A percentile compares a stretch with the other conserved stretches of the same genome.
phyloP scores from a whole-genome alignment of 2,113 vertebrate genomes.

The Eudorcas thomsonii region DNA sequence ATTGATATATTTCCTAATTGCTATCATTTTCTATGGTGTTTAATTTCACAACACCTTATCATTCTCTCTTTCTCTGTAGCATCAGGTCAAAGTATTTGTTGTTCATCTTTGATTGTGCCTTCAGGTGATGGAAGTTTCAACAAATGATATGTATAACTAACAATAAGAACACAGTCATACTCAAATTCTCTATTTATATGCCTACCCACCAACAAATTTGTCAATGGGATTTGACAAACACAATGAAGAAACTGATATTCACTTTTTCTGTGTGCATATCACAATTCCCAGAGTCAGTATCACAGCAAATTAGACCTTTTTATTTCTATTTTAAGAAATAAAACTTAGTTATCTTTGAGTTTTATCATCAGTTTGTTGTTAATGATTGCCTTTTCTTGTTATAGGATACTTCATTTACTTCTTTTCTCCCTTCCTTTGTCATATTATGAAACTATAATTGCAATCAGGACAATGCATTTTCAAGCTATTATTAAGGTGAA shows the following conservation, averaged over 20 bases:
- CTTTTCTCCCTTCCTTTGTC: neutral
- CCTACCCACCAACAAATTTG: neutral
- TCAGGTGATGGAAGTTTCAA: neutral
- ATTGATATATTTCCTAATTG: neutral
- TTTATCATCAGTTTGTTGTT: neutral
- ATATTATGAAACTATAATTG: neutral
- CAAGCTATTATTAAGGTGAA: neutral
- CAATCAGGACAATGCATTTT: neutral
- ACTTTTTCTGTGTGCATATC: neutral
- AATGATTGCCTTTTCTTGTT: neutral
- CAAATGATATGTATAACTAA: neutral
- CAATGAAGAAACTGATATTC: neutral
- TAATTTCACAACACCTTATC: neutral
- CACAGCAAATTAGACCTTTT: neutral
- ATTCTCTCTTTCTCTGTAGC: neutral
- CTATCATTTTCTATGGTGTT: neutral
- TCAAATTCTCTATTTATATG: neutral
- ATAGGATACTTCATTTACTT: neutral
- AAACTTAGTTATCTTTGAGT: neutral
- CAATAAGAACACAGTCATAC: neutral
- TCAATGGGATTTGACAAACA: neutral
- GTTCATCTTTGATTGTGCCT: neutral
- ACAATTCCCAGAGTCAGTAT: neutral
- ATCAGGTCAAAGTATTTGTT: neutral
- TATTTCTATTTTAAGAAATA: neutral